Base-by-base conservation (phyloP, 2,797 vertebrate genomes). In the Onychomys torridus region DNA sequence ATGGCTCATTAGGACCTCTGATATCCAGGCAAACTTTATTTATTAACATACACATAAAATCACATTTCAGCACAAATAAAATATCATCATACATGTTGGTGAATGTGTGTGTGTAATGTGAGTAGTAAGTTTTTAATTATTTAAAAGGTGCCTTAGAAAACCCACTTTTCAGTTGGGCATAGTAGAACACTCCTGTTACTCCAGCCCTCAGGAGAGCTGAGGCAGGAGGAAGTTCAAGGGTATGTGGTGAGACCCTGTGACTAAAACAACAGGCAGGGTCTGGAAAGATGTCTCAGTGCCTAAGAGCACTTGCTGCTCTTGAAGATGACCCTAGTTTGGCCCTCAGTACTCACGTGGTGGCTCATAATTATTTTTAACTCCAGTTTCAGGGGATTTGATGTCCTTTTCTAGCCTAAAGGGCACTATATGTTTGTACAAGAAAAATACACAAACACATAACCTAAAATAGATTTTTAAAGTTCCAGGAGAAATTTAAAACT, bases 131-230 rank as follows among this genome's bases (percentile, higher is more conserved):
- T n/a, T 55, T 83, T 32, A 52, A 76, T 63, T 65, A 83, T 88
- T 94, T 73, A 95, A 49, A 43, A 25, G 4, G 34, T 90, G 0
- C 3, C 75, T 77, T 93, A 91, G 40, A 89, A 67, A 90, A 91
- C 12, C 4, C 4, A 40, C 59, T 78, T 88, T 83, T 88, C 49
- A 49, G 29, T 17, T 49, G 21, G 21, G 21, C 34, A 69, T 69
- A 25, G 17, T 25, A 43, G 29, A 77, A 49, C 19, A 67, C 73
- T 55, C 43, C 19, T 87, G 49, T 55, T 25, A 40, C 27, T 10
- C 23, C 14, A 87, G 23, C 6, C n/a, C 13, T 87, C 49, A 55
- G 19, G 34, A 55, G 6, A 6, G 19, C 49, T 37, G 29, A 71
- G 52, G 5, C 6, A 23, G 2, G 13, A 27, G 21, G 21, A 7